Conservation (phyloP, 1,140 invertebrate genomes). For the Anthonomus grandis region DNA sequence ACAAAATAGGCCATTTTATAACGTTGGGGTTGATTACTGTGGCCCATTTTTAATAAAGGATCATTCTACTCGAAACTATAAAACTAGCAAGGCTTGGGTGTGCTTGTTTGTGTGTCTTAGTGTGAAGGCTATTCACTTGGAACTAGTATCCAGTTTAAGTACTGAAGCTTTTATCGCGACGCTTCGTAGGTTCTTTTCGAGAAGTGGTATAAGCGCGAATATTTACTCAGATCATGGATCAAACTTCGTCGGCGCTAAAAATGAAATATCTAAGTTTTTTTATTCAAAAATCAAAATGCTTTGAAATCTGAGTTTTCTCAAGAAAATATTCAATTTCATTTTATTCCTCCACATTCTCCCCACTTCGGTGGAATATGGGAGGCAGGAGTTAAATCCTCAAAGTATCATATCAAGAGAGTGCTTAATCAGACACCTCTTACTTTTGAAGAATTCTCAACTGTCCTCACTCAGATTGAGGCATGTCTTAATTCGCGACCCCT, state of each 20-base stretch:
- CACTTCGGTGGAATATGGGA: conserved; percentile 32
- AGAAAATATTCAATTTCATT: conserved; percentile 33
- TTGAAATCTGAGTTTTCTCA: background rate
- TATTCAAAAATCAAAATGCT: background rate
- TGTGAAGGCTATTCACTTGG: conserved; percentile 7
- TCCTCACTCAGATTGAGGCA: too few relatives aligned
- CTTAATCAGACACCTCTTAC: background rate
- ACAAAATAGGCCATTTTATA: background rate
- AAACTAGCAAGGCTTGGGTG: conserved; percentile 5
- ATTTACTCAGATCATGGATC: conserved; percentile 26
- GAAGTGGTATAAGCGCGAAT: conserved; percentile 1
- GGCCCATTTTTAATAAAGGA: conserved; percentile 9
- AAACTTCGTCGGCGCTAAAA: conserved; percentile 20
- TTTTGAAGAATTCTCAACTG: conserved; percentile 7
- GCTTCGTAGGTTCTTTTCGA: conserved; percentile 3
- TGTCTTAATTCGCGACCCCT: too few relatives aligned
- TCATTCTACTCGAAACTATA: background rate
- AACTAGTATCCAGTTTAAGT: background rate
- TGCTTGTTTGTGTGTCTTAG: conserved; percentile 10
- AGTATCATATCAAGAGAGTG: conserved; percentile 27
- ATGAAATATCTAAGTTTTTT: conserved; percentile 9
- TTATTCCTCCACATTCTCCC: conserved; percentile 27
- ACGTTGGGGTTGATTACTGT: background rate
- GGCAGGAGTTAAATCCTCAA: background rate
- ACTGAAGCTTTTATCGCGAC: background rate